A percentile compares a stretch with the other conserved stretches of the same genome.
Conservation (phyloP, 1,140 invertebrate genomes). For the Thaumatotibia leucotreta region DNA sequence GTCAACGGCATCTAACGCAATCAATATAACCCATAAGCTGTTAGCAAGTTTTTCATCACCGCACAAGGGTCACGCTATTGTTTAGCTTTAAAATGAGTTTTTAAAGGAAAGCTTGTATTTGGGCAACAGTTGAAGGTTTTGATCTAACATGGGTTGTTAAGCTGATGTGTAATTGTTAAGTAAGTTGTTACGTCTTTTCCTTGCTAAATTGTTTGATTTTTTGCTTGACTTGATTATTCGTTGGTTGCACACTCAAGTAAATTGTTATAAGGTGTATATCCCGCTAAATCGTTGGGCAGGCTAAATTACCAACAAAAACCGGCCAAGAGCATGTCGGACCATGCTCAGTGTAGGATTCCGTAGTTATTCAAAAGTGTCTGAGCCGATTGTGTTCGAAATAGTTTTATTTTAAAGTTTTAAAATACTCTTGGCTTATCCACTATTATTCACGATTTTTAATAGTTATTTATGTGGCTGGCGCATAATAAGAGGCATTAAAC, state of each 20-base stretch:
- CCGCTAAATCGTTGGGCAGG: not conserved
- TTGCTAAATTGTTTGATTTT: not conserved
- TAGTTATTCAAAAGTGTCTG: too few relatives aligned
- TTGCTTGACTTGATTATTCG: not conserved
- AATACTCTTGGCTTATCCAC: too few relatives aligned
- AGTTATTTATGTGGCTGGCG: too few relatives aligned
- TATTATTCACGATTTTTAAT: too few relatives aligned
- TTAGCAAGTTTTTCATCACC: not conserved
- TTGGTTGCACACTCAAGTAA: not conserved
- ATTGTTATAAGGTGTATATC: not conserved
- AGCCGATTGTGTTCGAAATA: too few relatives aligned
- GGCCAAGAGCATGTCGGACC: too few relatives aligned
- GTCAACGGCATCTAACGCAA: not conserved
- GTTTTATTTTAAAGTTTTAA: too few relatives aligned
- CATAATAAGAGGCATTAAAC: too few relatives aligned
- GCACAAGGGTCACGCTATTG: not conserved
- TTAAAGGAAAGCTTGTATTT: not conserved
- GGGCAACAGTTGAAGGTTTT: conserved; percentile 1
- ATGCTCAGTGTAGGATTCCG: too few relatives aligned
- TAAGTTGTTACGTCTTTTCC: not conserved
- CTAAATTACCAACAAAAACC: too few relatives aligned
- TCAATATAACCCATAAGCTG: not conserved
- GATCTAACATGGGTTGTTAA: not conserved
- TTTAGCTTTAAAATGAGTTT: not conserved
- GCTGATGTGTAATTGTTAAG: not conserved